Evolutionary conservation across 2,888 invertebrate genomes (phyloP).

Genomic region (Pheosia tremula): DNA sequence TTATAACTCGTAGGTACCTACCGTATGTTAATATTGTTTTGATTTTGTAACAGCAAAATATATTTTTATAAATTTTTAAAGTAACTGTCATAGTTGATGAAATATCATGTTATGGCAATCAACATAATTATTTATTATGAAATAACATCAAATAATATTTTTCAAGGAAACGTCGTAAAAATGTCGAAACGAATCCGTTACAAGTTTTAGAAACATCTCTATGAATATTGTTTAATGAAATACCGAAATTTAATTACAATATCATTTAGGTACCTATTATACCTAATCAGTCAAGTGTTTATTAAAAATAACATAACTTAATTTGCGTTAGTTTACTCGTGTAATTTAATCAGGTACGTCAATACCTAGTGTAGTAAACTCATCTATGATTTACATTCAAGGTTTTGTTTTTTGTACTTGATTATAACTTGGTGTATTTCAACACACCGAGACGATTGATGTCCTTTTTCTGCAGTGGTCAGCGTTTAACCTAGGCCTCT

Average conservation of each 20-base stretch:
- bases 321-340: background rate
- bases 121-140: background rate
- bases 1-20: too few species aligned
- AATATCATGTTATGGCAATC: background rate
- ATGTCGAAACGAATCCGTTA: background rate
- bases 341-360: slow-evolving; percentile 13
- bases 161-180: background rate
- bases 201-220: too few species aligned
- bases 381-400: too few species aligned
- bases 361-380: too few species aligned
- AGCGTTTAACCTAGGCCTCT: slow-evolving; percentile 38
- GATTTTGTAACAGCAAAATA: background rate
- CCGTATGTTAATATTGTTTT: background rate
- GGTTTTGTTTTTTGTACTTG: background rate
- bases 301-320: background rate
- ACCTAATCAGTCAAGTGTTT: too few species aligned
- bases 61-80: background rate
- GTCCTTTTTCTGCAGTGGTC: slow-evolving; percentile 20
- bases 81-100: background rate
- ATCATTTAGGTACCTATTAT: too few species aligned
- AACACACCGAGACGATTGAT: slow-evolving; percentile 15
- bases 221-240: too few species aligned
- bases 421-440: background rate
- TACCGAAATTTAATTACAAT: too few species aligned
- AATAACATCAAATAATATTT: background rate